Evolutionary conservation across 2,888 invertebrate species (phyloP).

Genomic region (Germaria angustata): DNA sequence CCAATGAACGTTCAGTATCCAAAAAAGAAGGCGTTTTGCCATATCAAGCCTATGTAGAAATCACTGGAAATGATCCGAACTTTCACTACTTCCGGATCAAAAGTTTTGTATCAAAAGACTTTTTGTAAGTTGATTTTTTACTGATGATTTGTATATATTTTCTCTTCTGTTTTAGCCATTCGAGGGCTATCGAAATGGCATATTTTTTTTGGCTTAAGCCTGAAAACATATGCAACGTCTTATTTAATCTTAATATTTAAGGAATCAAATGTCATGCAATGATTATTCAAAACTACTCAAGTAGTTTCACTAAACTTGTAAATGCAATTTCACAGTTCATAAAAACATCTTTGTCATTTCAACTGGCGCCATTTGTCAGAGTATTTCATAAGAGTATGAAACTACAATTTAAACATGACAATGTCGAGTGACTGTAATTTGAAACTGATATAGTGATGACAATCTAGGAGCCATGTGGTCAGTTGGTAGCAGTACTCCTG

Average conservation of each 20-base stretch:
- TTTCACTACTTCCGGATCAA: too few species aligned
- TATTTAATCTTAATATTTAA: neutral
- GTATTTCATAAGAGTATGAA: neutral
- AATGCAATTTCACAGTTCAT: conserved; percentile 65
- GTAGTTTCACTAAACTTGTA: conserved; percentile 38
- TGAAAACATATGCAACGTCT: too few species aligned
- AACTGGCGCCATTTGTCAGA: conserved; percentile 54
- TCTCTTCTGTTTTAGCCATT: too few species aligned
- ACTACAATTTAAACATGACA: neutral
- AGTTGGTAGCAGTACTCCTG: conserved; percentile 7
- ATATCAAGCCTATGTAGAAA: too few species aligned
- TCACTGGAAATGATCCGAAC: too few species aligned
- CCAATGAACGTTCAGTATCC: too few species aligned
- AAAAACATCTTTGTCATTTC: conserved; percentile 19
- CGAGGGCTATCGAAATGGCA: too few species aligned
- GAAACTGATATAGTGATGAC: conserved; percentile 44
- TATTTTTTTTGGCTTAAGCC: too few species aligned
- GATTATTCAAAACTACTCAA: neutral
- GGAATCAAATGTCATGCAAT: conserved; percentile 18
- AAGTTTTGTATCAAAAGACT: too few species aligned
- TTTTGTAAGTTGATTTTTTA: too few species aligned
- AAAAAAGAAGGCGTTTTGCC: too few species aligned
- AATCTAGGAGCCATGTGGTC: conserved; percentile 57
- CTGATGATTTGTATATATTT: too few species aligned
- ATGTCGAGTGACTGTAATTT: conserved; percentile 32